Evolutionary conservation across 1,140 invertebrate genomes (phyloP), one percentile per base, ranked within the genome.

Genomic region (Drosophila lacertosa): DNA sequence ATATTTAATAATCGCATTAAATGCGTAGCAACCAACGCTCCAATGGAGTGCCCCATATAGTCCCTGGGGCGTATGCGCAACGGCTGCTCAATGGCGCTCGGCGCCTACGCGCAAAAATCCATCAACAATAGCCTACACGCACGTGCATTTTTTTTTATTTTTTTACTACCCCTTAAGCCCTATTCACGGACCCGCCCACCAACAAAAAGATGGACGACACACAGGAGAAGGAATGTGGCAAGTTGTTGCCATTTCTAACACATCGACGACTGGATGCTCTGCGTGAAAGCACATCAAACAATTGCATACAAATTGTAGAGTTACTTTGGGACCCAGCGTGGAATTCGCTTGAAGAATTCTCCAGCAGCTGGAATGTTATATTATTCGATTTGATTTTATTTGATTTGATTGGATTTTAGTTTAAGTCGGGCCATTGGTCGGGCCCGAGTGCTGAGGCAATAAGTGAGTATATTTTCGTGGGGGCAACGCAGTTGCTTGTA

Each of bases 61-160:
- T n/a, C n/a, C n/a, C n/a, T 9, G 44, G 54, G 71, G 66, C 65
- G 77, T 79, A 80, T 71, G n/a, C 40, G 44, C 50, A 64, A 74
- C 15, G 53, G 0, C 20, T 24, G 33, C 0, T 20, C 7, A n/a
- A 51, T 9, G 15, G 16, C 15, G 15, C n/a, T n/a, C n/a, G 18
- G 2, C 39, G 39, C 15, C 40, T 42, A n/a, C 22, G 2, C 13
- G 6, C 58, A 37, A 62, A 75, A 75, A 75, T 68, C 39, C 39
- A 74, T 75, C 63, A 75, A 37, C 16, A 47, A 39, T 39, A 7
- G 37, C 13, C 16, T 18, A 24, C 24, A 57, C 37, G 15, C 15
- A 42, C 22, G 37, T 11, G 42, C 18, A 22, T 22, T 2, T 54
- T 35, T 50, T 50, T 20, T 50, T 20, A 26, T 37, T 22, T 2